Conservation (phyloP, 2,797 vertebrate genomes). For the Enteromius afrohamiltoni region DNA sequence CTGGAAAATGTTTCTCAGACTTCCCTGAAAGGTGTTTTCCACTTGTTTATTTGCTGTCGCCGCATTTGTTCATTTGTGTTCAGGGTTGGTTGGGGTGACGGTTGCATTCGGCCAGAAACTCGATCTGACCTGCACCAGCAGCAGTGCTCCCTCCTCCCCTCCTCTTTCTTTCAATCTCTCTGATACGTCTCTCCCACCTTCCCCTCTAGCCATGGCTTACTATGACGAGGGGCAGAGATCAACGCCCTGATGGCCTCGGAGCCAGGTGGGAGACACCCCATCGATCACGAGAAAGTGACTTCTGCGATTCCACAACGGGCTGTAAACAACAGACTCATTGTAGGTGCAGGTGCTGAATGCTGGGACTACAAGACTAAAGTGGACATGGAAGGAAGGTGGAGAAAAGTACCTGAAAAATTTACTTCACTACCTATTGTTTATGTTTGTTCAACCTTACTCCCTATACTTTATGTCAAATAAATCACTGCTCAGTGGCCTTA, state of each 20-base stretch:
- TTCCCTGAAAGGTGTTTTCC: not conserved
- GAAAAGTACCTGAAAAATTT: not conserved
- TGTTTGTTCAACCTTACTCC: slow-evolving; percentile 9
- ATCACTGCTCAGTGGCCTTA: not conserved
- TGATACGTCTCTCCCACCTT: slow-evolving; percentile 54
- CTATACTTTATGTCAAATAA: not conserved
- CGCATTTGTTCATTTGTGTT: not conserved
- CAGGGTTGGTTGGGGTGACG: slow-evolving; percentile 54
- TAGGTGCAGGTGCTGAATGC: slow-evolving; percentile 39
- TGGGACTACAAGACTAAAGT: not conserved
- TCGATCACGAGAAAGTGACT: slow-evolving; percentile 50
- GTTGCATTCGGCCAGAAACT: slow-evolving; percentile 69
- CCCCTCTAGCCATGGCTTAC: slow-evolving; percentile 53
- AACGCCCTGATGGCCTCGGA: slow-evolving; percentile 53
- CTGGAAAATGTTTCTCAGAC: not conserved
- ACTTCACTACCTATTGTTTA: not conserved
- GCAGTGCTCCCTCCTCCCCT: slow-evolving; percentile 31
- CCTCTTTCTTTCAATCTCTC: slow-evolving; percentile 34
- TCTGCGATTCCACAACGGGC: slow-evolving; percentile 28
- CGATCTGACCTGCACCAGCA: slow-evolving; percentile 66
- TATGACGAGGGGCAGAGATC: slow-evolving; percentile 56
- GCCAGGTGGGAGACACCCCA: slow-evolving; percentile 64
- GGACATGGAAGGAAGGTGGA: not conserved
- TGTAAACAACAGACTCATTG: slow-evolving; percentile 55
- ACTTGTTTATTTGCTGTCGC: slow-evolving; percentile 24